phyloP scores from a whole-genome alignment of 92 coral and sea anemone species.

The Paramuricea clavata region DNA sequence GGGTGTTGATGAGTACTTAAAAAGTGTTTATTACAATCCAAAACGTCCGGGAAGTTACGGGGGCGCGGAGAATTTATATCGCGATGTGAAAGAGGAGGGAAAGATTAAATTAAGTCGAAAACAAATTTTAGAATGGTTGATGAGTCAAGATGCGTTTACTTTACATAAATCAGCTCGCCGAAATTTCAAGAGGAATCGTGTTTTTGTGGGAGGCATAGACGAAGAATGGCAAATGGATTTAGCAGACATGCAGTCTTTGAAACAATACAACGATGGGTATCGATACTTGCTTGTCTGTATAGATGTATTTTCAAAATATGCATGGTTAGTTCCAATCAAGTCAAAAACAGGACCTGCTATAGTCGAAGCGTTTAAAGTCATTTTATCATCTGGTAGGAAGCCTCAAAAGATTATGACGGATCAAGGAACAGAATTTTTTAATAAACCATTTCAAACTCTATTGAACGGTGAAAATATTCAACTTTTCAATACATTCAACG shows the following conservation, averaged over 20 bases:
- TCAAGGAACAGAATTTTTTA: too few species aligned
- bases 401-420: slow-evolving; percentile 25
- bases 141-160: slow-evolving; percentile 55
- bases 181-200: slow-evolving; percentile 47
- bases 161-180: slow-evolving; percentile 68
- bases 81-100: slow-evolving; percentile 63
- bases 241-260: slow-evolving; percentile 66
- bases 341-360: slow-evolving; percentile 50
- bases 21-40: neutral
- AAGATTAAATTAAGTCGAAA: slow-evolving; percentile 50
- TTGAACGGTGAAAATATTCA: slow-evolving; percentile 20
- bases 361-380: too few species aligned
- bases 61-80: slow-evolving; percentile 54
- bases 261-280: slow-evolving; percentile 52
- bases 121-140: slow-evolving; percentile 54
- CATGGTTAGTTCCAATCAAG: slow-evolving; percentile 69
- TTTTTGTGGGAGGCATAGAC: slow-evolving; percentile 58
- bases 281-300: too few species aligned
- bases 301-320: slow-evolving; percentile 63
- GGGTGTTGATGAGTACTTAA: neutral
- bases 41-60: slow-evolving; percentile 54
- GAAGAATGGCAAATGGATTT: too few species aligned
- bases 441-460: too few species aligned
- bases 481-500: slow-evolving; percentile 39
- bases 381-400: neutral